Percentiles rank a stretch among this genome's conserved stretches.
Evolutionary conservation across 2,113 vertebrate species (phyloP).

Genomic region (Pygoscelis antarcticus): DNA sequence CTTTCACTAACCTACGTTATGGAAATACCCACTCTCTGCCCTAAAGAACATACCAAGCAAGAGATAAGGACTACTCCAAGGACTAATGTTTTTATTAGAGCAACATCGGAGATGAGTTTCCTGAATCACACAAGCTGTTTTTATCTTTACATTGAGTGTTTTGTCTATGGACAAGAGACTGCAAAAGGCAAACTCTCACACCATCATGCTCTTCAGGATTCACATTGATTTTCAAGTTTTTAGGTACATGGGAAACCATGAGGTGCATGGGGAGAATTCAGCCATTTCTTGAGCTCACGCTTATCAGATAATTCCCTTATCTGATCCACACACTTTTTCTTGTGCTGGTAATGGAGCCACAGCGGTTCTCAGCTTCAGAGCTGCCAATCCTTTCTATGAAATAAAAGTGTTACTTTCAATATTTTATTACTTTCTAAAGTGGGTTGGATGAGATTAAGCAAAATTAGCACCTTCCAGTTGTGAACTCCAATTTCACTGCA

Average conservation of each 20-base stretch:
- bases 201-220: background rate
- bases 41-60: background rate
- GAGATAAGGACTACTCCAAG: background rate
- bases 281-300: background rate
- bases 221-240: background rate
- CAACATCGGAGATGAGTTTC: fast-evolving
- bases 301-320: slow-evolving; percentile 6
- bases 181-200: background rate
- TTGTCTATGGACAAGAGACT: background rate
- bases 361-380: background rate
- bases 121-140: background rate
- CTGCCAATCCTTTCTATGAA: slow-evolving; percentile 26
- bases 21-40: background rate
- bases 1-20: background rate
- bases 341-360: background rate
- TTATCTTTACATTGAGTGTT: background rate
- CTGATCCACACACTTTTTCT: background rate
- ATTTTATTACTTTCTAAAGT: slow-evolving; percentile 2
- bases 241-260: background rate
- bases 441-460: slow-evolving; percentile 7
- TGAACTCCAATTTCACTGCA: slow-evolving; percentile 43
- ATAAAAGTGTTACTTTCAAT: slow-evolving; percentile 5
- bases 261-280: background rate
- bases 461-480: slow-evolving; percentile 61
- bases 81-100: background rate